A percentile compares a stretch with the other conserved stretches of the same genome.
These are phyloP conservation scores for Cotesia typhae DNA, from an alignment of 1,140 invertebrate genomes.

Conservation along the genomic window DNA sequence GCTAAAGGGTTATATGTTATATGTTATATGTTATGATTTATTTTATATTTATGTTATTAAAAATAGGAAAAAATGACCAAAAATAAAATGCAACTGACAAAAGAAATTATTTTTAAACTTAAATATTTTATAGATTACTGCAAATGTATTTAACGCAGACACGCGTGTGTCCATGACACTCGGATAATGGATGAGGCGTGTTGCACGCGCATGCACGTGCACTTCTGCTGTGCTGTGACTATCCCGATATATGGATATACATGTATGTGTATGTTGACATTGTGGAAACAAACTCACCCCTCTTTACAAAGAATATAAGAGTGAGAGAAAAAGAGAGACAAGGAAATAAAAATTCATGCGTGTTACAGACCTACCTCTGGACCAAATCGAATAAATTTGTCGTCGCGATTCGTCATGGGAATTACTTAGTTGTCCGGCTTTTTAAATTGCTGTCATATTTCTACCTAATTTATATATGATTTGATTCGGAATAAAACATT, in stretches of 20 bases:
- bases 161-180: slow-evolving; percentile 34
- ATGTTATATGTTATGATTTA: background rate
- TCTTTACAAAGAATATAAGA: slow-evolving; percentile 13
- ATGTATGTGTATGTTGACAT: slow-evolving; percentile 24
- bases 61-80: background rate
- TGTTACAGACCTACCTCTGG: background rate
- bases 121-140: background rate
- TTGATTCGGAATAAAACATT: no score
- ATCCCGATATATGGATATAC: background rate
- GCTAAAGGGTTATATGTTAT: no score
- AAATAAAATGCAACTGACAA: background rate
- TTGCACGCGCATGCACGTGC: slow-evolving; percentile 38
- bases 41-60: background rate
- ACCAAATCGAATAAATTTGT: slow-evolving; percentile 13
- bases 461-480: no score
- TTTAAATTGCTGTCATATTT: slow-evolving; percentile 6
- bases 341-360: background rate
- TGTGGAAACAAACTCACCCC: background rate
- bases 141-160: slow-evolving; percentile 14
- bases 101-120: background rate
- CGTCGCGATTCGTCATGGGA: slow-evolving; percentile 28
- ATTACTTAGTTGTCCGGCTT: background rate
- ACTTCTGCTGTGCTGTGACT: background rate
- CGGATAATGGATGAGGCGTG: slow-evolving; percentile 41
- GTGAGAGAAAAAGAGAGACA: slow-evolving; percentile 13